Base-by-base conservation (phyloP, 2,113 vertebrate genomes). In the Etia nguti region DNA sequence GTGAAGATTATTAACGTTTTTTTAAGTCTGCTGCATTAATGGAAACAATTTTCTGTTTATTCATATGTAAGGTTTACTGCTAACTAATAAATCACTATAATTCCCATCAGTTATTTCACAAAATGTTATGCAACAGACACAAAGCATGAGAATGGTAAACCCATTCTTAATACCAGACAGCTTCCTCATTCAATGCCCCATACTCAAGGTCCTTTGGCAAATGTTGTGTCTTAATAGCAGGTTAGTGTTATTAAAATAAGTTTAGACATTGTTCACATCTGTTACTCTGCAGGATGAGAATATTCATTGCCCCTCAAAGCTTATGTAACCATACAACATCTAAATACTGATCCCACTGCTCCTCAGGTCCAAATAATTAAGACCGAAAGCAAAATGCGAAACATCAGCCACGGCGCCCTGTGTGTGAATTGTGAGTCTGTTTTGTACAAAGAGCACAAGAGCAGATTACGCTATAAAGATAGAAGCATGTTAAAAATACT, bases 341-440 rank as follows among this genome's bases (percentile, higher is more conserved):
- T 36, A 73, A 43, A 70, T n/a, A 41, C 65, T 56, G 24, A 56
- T 56, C 55, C 55, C 22, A 11, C 36, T 29, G 24, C 11, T 1
- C 22, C 6, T 43, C 36, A 18, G 22, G 10, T 41, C 16, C 54
- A 81, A 59, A 81, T 81, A 81, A 81, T 59, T 43, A 59, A 50
- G 43, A 48, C 41, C 43, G n/a, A 16, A 11, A 75, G 24, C 70
- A 75, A 48, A 75, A 18, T 48, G 22, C 2, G 2, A 48, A 48
- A 75, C 43, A 48, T 75, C 15, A 75, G 24, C 24, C 1, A 20
- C 16, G 4, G 9, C 24, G 29, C 15, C 15, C 9, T 55, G 2
- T 54, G 13, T 60, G 56, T 60, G 11, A 26, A n/a, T 3, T 60
- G 26, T 29, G 6, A 55, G 41, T 55, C n/a, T 62, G 20, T 81